Evolutionary conservation across 2,797 vertebrate genomes (phyloP), one percentile per base, ranked within the genome.

Genomic region (Sciurus vulgaris): DNA sequence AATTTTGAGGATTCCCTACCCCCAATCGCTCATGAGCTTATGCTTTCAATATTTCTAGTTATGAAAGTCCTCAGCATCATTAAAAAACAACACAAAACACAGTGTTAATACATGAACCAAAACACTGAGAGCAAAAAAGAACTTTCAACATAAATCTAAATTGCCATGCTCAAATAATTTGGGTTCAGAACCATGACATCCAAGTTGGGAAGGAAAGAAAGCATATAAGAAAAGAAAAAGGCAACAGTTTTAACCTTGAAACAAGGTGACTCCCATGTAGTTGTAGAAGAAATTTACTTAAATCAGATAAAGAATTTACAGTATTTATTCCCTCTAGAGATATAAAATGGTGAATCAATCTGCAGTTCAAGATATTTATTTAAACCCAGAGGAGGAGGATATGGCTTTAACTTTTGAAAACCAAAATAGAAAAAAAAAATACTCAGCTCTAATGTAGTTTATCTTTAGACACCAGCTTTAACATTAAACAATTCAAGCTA

Each of bases 401-500:
- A 89, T 35, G 59, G 70, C 63, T 95, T 86, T 95, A 97, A 96
- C 3, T 93, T 92, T 72, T 76, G 44, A 89, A 97, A 96, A 92
- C 38, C 65, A 92, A 94, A 93, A 61, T 2, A 15, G 65, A 28
- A 72, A 88, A 9, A 5, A 4, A 69, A 30, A 74, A 73, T 54
- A 67, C 28, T 11, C 86, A 89, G 6, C 22, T 96, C 35, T 88
- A 91, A 96, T 91, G 35, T 81, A 91, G 85, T 89, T 96, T 96
- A 96, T 95, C 93, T 95, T 90, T 79, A 97, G 83, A 95, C 3
- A 83, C 72, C 77, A 97, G 84, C 69, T 85, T 94, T 87, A 96
- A 96, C 92, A 97, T 89, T 96, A 65, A 96, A 94, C 63, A 96
- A 91, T 88, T 93, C 73, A 87, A 93, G 30, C 28, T 87, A 87